These are phyloP conservation scores for Galbula dea DNA, from an alignment of 2,113 vertebrate species.

Conservation along the genomic window DNA sequence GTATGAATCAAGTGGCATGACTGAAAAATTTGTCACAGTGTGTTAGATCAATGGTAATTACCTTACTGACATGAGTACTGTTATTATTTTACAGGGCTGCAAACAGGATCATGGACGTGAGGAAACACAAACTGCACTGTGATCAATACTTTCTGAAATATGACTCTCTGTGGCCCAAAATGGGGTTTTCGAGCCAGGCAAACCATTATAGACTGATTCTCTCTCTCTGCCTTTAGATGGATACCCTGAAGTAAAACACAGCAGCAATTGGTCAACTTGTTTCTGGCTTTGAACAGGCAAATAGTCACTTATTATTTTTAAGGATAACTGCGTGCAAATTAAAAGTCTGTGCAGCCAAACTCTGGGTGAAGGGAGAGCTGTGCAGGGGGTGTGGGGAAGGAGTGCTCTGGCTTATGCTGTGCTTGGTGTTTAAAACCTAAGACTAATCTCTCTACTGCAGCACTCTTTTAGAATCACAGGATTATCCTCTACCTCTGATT, in stretches of 20 bases:
- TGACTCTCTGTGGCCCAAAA: conserved; percentile 84
- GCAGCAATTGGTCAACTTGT: conserved; percentile 73
- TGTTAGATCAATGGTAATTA: conserved; percentile 99
- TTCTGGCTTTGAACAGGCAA: conserved; percentile 71
- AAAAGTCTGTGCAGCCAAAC: conserved; percentile 52
- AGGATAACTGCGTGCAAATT: conserved; percentile 67
- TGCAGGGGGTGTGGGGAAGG: not conserved
- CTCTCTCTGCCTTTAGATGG: conserved; percentile 65
- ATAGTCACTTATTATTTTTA: conserved; percentile 74
- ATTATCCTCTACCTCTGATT: not conserved
- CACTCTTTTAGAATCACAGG: not conserved
- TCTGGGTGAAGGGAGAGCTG: not conserved
- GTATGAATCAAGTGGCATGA: conserved; percentile 88
- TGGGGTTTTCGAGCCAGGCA: conserved; percentile 86
- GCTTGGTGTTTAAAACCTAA: not conserved
- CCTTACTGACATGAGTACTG: conserved; percentile 95
- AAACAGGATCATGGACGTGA: conserved; percentile 87
- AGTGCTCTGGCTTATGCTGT: not conserved
- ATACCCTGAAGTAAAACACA: conserved; percentile 74
- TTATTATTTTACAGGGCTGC: conserved; percentile 99
- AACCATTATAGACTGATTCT: conserved; percentile 84
- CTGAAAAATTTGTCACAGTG: conserved; percentile 88
- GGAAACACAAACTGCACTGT: conserved; percentile 80
- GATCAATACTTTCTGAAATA: conserved; percentile 93
- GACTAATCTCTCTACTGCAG: not conserved